Conservation (phyloP, 1,140 invertebrate species). For the Sitophilus oryzae region DNA sequence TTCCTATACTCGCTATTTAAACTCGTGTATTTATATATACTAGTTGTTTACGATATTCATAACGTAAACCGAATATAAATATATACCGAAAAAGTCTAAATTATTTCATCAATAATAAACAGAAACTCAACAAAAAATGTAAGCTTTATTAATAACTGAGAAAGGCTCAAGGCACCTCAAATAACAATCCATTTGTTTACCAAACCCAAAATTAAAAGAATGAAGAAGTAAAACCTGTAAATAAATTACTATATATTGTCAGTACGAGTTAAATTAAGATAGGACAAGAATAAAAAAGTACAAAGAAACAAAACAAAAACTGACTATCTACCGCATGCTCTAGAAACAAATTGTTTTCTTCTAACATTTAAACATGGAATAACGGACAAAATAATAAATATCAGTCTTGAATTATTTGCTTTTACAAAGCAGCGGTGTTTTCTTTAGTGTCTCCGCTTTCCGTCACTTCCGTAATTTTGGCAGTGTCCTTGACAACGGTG, state of each 20-base stretch:
- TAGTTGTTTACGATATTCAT: too few species aligned
- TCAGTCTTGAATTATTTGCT: background rate
- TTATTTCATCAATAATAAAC: too few species aligned
- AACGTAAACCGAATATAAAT: too few species aligned
- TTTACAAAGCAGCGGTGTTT: background rate
- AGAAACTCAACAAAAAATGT: background rate
- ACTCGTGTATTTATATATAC: too few species aligned
- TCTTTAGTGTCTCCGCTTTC: background rate
- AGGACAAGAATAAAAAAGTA: background rate
- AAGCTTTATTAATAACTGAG: constrained; percentile 8
- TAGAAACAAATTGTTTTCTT: too few species aligned
- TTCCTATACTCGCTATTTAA: too few species aligned
- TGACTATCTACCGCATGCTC: background rate
- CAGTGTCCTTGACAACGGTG: background rate
- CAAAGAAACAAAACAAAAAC: background rate
- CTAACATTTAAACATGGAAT: background rate
- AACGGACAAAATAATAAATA: background rate
- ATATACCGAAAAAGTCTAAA: too few species aligned
- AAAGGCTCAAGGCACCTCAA: background rate
- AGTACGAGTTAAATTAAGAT: background rate
- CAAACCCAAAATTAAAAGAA: background rate
- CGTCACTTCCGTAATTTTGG: background rate
- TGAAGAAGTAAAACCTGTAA: background rate
- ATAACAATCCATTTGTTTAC: background rate
- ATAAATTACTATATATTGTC: too few species aligned